A percentile compares a stretch with the other conserved stretches of the same genome.
These are phyloP conservation scores for Eudasyphora cyanicolor DNA, from an alignment of 2,888 invertebrate species.

Conservation along the genomic window DNA sequence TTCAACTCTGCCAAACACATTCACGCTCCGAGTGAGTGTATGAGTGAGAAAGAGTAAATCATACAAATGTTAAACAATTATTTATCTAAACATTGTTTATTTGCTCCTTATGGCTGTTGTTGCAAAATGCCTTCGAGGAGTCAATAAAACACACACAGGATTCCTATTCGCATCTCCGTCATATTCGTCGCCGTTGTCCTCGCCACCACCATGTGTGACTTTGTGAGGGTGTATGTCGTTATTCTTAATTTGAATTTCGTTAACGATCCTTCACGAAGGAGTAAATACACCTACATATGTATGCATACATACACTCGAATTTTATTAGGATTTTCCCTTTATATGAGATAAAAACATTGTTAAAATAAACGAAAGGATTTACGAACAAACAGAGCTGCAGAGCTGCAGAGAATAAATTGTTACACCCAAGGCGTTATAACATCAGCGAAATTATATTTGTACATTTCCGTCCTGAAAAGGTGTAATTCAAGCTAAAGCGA, in stretches of 20 bases:
- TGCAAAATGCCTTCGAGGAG: slow-evolving; percentile 41
- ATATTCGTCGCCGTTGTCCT: not conserved
- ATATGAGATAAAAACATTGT: not conserved
- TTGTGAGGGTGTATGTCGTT: not conserved
- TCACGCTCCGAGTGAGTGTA: not conserved
- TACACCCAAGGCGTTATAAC: not conserved
- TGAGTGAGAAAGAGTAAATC: not conserved
- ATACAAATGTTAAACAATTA: slow-evolving; percentile 54
- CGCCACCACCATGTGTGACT: not conserved
- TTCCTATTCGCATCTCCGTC: not conserved
- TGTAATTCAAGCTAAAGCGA: too few species aligned
- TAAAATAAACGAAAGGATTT: not conserved
- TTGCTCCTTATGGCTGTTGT: slow-evolving; percentile 48
- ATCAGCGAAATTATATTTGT: not conserved
- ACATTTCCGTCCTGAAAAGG: too few species aligned
- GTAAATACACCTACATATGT: not conserved
- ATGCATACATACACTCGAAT: not conserved
- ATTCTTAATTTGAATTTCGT: slow-evolving; percentile 8
- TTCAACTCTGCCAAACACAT: slow-evolving; percentile 46
- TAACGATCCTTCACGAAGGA: not conserved
- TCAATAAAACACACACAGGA: slow-evolving; percentile 31
- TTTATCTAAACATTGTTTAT: slow-evolving; percentile 57
- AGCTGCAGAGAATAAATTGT: not conserved
- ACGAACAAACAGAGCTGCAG: not conserved
- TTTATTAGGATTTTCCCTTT: not conserved